phyloP scores from a whole-genome alignment of 2,888 invertebrate species.

The Rhodophaea formosa region DNA sequence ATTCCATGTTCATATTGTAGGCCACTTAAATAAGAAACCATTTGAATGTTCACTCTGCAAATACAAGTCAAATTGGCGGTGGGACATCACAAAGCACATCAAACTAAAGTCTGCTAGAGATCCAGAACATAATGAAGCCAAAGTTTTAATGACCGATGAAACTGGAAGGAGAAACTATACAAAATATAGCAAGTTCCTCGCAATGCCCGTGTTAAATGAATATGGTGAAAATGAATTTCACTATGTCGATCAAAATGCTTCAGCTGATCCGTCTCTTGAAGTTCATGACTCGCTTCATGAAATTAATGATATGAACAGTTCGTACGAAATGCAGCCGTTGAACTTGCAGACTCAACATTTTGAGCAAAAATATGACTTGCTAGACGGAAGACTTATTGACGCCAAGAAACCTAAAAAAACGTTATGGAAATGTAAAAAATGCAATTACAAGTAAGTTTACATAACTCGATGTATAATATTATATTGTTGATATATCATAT shows the following conservation, averaged over 20 bases:
- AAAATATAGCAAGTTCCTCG: conserved; percentile 94
- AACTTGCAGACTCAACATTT: conserved; percentile 75
- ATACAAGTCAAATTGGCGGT: conserved; percentile 97
- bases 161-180: conserved; percentile 94
- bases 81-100: conserved; percentile 98
- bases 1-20: conserved; percentile 96
- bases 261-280: conserved; percentile 67
- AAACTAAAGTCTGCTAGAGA: conserved; percentile 93
- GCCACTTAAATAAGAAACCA: conserved; percentile 95
- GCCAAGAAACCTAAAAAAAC: conserved; percentile 84
- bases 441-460: conserved; percentile 88
- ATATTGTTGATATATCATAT: neutral
- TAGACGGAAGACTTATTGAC: conserved; percentile 54
- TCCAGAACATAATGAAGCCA: conserved; percentile 89
- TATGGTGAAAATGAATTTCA: conserved; percentile 75
- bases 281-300: conserved; percentile 77
- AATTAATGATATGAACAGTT: conserved; percentile 55
- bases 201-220: conserved; percentile 83
- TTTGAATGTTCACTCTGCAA: conserved; percentile 97
- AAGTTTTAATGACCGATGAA: conserved; percentile 94
- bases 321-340: conserved; percentile 82
- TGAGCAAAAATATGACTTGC: conserved; percentile 50
- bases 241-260: conserved; percentile 62
- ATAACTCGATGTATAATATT: neutral
- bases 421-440: conserved; percentile 94